Evolutionary conservation across 2,113 vertebrate genomes (phyloP).

Genomic region (Sakesphorus luctuosus): DNA sequence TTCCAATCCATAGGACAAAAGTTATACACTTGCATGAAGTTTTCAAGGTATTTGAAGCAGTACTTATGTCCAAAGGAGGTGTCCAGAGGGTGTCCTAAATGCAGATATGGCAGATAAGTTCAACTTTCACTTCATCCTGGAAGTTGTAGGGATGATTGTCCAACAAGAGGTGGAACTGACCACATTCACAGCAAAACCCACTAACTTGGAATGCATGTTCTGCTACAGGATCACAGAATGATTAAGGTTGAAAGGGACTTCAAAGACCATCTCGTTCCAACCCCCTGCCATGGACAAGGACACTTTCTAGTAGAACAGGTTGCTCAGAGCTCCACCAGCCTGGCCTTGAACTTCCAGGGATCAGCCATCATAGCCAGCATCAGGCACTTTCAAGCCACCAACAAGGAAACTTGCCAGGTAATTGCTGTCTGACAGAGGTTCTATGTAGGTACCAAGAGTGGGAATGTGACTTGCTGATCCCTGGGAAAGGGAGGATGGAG

Average conservation of each 20-base stretch:
- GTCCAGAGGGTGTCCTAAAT: constrained; percentile 82
- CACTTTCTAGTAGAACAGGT: neutral
- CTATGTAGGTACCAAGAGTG: neutral
- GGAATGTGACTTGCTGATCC: rapidly evolving
- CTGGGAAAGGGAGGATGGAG: neutral
- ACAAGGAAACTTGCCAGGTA: neutral
- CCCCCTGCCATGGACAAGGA: neutral
- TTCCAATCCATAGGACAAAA: constrained; percentile 81
- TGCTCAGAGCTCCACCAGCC: neutral
- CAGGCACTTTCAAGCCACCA: neutral
- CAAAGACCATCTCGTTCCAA: neutral
- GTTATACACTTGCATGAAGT: constrained; percentile 82
- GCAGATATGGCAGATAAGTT: constrained; percentile 84
- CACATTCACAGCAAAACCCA: constrained; percentile 79
- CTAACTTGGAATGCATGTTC: neutral
- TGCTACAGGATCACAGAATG: neutral
- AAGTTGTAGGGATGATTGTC: constrained; percentile 86
- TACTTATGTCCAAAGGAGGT: constrained; percentile 82
- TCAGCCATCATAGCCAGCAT: constrained; percentile 67
- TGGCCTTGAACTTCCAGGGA: neutral
- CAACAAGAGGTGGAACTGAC: constrained; percentile 76
- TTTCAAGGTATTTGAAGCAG: constrained; percentile 82
- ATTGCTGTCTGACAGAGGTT: neutral
- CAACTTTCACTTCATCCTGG: constrained; percentile 76
- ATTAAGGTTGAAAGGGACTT: neutral